Evolutionary conservation across 2,113 vertebrate genomes (phyloP).

Genomic region (Prionailurus bengalensis): DNA sequence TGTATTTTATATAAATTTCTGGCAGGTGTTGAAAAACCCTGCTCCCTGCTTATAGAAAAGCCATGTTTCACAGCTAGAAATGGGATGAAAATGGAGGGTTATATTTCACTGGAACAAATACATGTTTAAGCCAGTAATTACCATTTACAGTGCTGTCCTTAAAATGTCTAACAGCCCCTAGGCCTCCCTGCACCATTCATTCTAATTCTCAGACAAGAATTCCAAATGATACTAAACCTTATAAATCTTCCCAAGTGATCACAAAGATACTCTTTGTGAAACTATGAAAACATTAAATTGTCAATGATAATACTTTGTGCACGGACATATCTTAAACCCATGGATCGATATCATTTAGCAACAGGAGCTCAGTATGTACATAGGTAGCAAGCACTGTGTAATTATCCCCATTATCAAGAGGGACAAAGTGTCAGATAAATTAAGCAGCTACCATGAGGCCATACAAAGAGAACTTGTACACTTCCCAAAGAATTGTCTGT

Average conservation of each 20-base stretch:
- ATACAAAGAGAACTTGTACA: not conserved
- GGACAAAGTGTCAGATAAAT: not conserved
- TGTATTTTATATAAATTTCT: not conserved
- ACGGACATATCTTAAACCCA: slow-evolving; percentile 29
- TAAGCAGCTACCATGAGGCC: not conserved
- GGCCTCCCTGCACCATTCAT: not conserved
- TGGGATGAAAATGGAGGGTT: not conserved
- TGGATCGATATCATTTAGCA: not conserved
- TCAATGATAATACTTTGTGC: slow-evolving; percentile 5
- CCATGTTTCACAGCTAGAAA: slow-evolving; percentile 41
- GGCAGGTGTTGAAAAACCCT: not conserved
- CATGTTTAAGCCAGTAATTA: slow-evolving; percentile 62
- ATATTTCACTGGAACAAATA: slow-evolving; percentile 65
- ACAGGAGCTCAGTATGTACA: not conserved
- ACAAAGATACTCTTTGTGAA: slow-evolving; percentile 40
- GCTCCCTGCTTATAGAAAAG: not conserved
- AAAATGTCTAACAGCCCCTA: slow-evolving; percentile 24
- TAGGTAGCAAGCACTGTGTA: not conserved
- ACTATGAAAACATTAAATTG: slow-evolving; percentile 34
- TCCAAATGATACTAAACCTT: slow-evolving; percentile 53
- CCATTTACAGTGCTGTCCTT: slow-evolving; percentile 52
- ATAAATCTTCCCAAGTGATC: slow-evolving; percentile 58
- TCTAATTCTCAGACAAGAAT: slow-evolving; percentile 42
- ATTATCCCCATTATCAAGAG: not conserved
- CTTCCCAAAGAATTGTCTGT: not conserved